phyloP scores from a whole-genome alignment of 1,140 invertebrate species.

The Drosophila mayri region DNA sequence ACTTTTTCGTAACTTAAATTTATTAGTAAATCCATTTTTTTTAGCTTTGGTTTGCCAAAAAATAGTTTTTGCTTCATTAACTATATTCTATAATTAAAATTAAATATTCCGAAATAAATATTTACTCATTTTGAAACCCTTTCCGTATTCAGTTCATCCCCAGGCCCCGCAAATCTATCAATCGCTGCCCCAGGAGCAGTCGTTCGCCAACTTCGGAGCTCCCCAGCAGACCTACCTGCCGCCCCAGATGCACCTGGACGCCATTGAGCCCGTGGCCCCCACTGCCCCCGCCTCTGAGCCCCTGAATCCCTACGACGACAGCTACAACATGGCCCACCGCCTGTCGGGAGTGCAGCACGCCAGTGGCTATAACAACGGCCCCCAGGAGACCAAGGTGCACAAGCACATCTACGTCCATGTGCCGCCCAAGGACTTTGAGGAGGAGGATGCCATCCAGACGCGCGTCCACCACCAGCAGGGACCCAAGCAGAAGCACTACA shows the following conservation, averaged over 20 bases:
- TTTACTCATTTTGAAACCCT: not conserved
- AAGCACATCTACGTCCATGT: conserved; percentile 94
- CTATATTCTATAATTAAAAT: not conserved
- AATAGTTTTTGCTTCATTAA: not conserved
- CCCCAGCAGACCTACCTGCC: conserved; percentile 68
- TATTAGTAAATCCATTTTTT: too few relatives aligned
- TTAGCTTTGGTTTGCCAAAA: too few relatives aligned
- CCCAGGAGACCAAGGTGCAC: conserved; percentile 86
- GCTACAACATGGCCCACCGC: conserved; percentile 78
- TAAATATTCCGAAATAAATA: not conserved
- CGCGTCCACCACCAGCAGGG: conserved; percentile 86
- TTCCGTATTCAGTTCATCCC: conserved; percentile 41
- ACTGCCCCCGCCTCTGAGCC: conserved; percentile 43
- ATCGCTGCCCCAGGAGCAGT: conserved; percentile 72
- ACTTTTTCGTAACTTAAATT: not conserved
- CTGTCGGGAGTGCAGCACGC: conserved; percentile 72
- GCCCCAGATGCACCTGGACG: conserved; percentile 49
- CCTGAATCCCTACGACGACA: conserved; percentile 70
- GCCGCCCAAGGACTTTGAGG: conserved; percentile 90
- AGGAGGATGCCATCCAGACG: conserved; percentile 86
- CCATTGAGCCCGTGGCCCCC: conserved; percentile 53
- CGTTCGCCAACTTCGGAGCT: conserved; percentile 65
- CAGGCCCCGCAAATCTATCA: conserved; percentile 72
- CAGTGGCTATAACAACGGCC: conserved; percentile 69
- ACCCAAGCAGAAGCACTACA: conserved; percentile 92